Base-by-base conservation (phyloP, 2,113 vertebrate species). In the Corythornis cristatus region DNA sequence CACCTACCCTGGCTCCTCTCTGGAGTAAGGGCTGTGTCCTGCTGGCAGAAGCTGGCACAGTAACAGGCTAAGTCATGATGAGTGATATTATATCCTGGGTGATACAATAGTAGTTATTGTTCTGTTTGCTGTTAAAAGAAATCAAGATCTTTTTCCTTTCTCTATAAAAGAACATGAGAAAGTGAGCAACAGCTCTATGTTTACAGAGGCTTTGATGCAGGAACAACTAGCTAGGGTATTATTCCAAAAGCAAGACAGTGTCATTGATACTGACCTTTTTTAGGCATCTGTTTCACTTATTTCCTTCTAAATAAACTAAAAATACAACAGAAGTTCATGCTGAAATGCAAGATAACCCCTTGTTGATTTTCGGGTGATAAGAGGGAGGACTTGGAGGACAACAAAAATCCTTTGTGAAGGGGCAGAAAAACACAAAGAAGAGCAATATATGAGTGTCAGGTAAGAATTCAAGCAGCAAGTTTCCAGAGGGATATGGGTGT, bases 21-120 rank as follows among this genome's bases (percentile, higher is more conserved):
- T 2, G 1, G 57, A 88, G 25, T 6, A 8, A 29, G 1, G 0
- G 66, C n/a, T 0, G 0, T 3, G 5, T n/a, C 57, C 73, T 60
- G n/a, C n/a, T n/a, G 57, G 51, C 19, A 86, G 43, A 89, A 61
- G 35, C 42, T 74, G 48, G n/a, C 65, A 90, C 22, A 64, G 2
- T 7, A 70, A 73, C 46, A 79, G 46, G 13, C 19, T 42, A 43
- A 79, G 33, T 66, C 46, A 66, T 15, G 4, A 48, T 28, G 11
- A 90, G 64, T 62, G 54, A 14, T 64, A 37, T 37, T 37, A 37
- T 37, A 37, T 56, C n/a, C 28, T 31, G 21, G 48, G 50, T 16
- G 4, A 54, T 21, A 51, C 3, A 77, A 79, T 37, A 51, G 72
- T 21, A 72, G 21, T 79, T 77, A 33, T 71, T 81, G n/a, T 7